Evolutionary conservation across 1,140 invertebrate species (phyloP).

Genomic region (Frieseomelitta varia): DNA sequence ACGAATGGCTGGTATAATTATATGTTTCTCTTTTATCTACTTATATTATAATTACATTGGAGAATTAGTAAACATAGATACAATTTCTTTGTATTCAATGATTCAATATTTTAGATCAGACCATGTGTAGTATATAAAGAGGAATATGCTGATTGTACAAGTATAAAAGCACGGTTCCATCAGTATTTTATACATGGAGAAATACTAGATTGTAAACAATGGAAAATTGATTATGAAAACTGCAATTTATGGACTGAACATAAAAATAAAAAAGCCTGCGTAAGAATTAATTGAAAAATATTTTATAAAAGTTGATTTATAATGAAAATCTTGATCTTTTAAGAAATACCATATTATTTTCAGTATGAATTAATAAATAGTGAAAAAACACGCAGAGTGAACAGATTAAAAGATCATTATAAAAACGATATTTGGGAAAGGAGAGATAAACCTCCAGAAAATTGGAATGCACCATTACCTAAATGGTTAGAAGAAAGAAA

Average conservation of each 20-base stretch:
- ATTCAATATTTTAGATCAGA: constrained; percentile 83
- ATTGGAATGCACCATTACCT: constrained; percentile 91
- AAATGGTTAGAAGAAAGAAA: constrained; percentile 87
- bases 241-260: constrained; percentile 87
- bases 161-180: constrained; percentile 89
- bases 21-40: background rate
- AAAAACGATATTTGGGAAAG: constrained; percentile 90
- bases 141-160: constrained; percentile 90
- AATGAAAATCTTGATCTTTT: background rate
- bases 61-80: background rate
- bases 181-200: constrained; percentile 93
- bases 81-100: background rate
- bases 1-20: constrained; percentile 51
- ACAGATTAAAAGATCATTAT: constrained; percentile 86
- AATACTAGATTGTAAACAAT: constrained; percentile 87
- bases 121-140: constrained; percentile 89
- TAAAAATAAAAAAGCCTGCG: constrained; percentile 85
- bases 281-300: constrained; percentile 77
- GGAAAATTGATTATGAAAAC: constrained; percentile 89
- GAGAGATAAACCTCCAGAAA: constrained; percentile 87
- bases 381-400: constrained; percentile 85
- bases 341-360: constrained; percentile 63
- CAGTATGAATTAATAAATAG: constrained; percentile 87
- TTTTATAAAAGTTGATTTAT: constrained; percentile 11
- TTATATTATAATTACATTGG: background rate